Percentiles rank a stretch among this genome's conserved stretches.
phyloP scores from a whole-genome alignment of 2,888 invertebrate genomes.

The Xestia c-nigrum region DNA sequence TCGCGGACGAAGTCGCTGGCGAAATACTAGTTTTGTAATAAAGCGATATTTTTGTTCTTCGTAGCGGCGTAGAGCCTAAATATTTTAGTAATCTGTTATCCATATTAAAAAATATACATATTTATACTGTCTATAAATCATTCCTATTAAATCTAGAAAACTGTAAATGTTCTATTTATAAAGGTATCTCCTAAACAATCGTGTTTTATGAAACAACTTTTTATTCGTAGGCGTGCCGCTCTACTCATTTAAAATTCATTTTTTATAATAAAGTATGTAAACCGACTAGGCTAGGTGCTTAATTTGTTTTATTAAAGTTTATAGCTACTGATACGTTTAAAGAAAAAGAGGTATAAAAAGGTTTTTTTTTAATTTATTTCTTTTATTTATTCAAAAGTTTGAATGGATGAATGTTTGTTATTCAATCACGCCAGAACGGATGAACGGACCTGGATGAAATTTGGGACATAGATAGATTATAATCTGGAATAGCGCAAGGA shows the following conservation, averaged over 20 bases:
- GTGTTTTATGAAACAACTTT: neutral
- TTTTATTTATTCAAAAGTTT: neutral
- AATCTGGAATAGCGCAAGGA: neutral
- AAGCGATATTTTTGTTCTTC: neutral
- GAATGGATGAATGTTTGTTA: neutral
- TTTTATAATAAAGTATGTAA: neutral
- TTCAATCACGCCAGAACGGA: neutral
- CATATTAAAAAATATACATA: neutral
- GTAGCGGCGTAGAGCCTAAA: constrained; percentile 13
- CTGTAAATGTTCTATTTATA: too few relatives aligned
- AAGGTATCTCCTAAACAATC: neutral
- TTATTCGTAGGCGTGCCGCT: neutral
- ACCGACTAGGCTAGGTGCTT: too few relatives aligned
- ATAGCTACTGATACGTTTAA: constrained; percentile 4
- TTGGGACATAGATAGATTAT: neutral
- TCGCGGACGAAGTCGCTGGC: too few relatives aligned
- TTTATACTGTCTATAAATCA: neutral
- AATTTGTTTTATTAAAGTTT: neutral
- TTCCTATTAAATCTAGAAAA: neutral
- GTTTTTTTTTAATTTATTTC: neutral
- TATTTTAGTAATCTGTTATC: neutral
- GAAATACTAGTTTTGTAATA: neutral
- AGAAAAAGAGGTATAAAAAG: neutral
- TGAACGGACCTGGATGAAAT: neutral
- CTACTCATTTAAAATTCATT: neutral